Conservation (phyloP, 2,113 vertebrate species). For the Cranoglanis bouderius region DNA sequence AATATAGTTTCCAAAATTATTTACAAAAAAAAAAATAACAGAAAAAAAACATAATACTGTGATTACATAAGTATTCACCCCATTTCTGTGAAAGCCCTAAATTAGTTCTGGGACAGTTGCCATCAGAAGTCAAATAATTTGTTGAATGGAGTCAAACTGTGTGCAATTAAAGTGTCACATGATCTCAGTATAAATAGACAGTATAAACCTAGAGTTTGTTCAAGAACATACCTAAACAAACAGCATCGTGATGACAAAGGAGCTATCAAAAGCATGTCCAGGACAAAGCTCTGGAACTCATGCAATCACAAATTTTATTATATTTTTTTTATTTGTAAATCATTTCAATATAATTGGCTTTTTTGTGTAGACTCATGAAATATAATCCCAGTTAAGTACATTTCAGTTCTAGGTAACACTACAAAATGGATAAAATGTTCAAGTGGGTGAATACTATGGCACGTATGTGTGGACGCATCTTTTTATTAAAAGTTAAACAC, state of each 20-base stretch:
- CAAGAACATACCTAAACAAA: background rate
- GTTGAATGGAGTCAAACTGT: background rate
- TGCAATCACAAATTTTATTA: background rate
- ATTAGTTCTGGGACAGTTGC: background rate
- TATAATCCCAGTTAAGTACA: background rate
- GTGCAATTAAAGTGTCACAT: background rate
- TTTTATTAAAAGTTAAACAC: background rate
- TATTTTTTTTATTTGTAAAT: background rate
- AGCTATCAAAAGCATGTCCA: background rate
- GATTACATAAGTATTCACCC: background rate
- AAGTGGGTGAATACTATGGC: background rate
- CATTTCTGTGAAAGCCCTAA: background rate
- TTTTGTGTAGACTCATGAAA: background rate
- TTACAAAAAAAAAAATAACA: background rate
- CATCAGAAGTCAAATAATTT: background rate
- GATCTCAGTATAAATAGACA: background rate
- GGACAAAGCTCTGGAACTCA: background rate
- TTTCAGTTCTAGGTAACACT: background rate
- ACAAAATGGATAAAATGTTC: background rate
- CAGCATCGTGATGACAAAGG: background rate
- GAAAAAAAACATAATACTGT: background rate
- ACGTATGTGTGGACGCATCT: background rate
- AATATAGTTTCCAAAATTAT: background rate
- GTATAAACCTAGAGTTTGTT: background rate
- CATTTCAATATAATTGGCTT: background rate